Evolutionary conservation across 1,140 invertebrate species (phyloP), one percentile per base, ranked within the genome.

Genomic region (Drosophila pallidifrons): DNA sequence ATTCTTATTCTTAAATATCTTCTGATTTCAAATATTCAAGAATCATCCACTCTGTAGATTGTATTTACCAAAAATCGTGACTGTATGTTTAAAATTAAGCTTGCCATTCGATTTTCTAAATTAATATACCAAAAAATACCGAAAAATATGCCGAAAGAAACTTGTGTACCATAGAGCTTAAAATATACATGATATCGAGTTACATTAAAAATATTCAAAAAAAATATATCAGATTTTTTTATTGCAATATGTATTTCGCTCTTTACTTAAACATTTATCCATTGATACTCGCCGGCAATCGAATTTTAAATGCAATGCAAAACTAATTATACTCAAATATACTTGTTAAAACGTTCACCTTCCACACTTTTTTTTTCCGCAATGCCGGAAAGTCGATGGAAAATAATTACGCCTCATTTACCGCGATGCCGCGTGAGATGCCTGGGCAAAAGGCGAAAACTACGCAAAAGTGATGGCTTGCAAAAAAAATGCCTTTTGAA

Each of bases 401-500:
- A 54, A 54, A 54, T 35, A 32, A 54, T 54, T 54, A 54, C 51
- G 30, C 3, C 51, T 54, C 51, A 54, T 54, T 54, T 54, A 32
- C 51, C 6, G 28, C 30, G 30, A n/a, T 13, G 30, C 28, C 13
- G 51, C 28, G 28, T 32, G 28, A 54, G 51, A 54, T 54, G 51
- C 13, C 51, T 2, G 28, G 46, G 46, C 2, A 49, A 49, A 25
- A 25, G 10, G 10, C 3, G n/a, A 8, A 32, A 13, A 32, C 13
- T n/a, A n/a, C 2, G n/a, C 28, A n/a, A 28, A 32, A 15, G 51
- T 54, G 51, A 54, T 54, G 51, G 30, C 28, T 25, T 25, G 20
- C 20, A 25, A 25, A 41, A 72, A 76, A 79, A 67, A 76, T 79
- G 57, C 73, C 63, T 68, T 77, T 75, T 75, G 63, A 58, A 79